phyloP scores from a whole-genome alignment of 2,113 vertebrate species.

The Ondatra zibethicus region DNA sequence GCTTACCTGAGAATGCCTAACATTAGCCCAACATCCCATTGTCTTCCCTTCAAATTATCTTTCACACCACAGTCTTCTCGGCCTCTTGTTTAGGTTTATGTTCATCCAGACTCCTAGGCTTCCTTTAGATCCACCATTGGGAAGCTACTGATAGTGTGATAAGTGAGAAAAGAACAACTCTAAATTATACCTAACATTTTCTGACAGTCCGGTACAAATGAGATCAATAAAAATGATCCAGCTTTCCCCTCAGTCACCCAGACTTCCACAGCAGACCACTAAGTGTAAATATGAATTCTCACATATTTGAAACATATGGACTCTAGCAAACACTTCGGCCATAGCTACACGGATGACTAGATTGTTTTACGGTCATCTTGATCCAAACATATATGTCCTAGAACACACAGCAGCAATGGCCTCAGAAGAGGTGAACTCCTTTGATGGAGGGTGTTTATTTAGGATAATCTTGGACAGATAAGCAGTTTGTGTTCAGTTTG shows the following conservation, averaged over 20 bases:
- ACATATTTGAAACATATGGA: neutral
- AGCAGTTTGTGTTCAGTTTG: neutral
- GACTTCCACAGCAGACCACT: neutral
- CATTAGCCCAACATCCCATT: rapidly evolving
- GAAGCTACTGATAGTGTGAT: neutral
- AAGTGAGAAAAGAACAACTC: neutral
- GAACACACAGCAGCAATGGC: neutral
- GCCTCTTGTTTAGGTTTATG: neutral
- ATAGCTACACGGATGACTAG: neutral
- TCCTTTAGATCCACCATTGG: neutral
- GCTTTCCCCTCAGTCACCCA: neutral
- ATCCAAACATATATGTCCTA: neutral
- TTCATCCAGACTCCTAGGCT: neutral
- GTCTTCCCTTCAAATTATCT: too few relatives aligned
- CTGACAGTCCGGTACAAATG: neutral
- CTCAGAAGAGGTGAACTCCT: neutral
- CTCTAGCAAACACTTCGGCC: neutral
- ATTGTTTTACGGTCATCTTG: neutral
- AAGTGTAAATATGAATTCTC: neutral
- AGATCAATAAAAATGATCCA: neutral
- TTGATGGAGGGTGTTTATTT: neutral
- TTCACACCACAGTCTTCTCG: neutral
- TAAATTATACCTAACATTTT: neutral
- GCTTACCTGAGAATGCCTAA: too few relatives aligned
- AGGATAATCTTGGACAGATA: neutral